phyloP scores from a whole-genome alignment of 2,888 invertebrate genomes.

The Scaptomyza caliginosa region DNA sequence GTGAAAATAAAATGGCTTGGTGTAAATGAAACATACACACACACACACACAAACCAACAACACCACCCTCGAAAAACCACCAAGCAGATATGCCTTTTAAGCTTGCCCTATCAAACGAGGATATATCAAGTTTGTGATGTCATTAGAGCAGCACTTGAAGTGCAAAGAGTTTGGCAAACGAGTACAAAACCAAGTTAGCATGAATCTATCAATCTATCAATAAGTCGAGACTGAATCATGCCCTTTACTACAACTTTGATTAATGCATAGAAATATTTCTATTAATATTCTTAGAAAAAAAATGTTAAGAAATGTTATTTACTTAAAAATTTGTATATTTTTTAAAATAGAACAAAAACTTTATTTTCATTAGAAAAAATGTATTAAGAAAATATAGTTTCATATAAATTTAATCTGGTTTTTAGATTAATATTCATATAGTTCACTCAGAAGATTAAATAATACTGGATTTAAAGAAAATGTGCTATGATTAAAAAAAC shows the following conservation, averaged over 20 bases:
- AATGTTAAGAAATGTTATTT: no score
- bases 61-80: conserved; percentile 1
- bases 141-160: conserved; percentile 38
- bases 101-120: conserved; percentile 37
- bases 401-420: no score
- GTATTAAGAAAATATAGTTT: no score
- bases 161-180: conserved; percentile 2
- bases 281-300: background rate
- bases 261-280: background rate
- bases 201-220: no score
- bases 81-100: conserved; percentile 18
- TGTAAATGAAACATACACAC: conserved; percentile 57
- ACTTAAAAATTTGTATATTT: no score
- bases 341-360: no score
- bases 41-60: conserved; percentile 20
- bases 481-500: no score
- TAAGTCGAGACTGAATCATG: background rate
- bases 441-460: no score
- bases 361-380: no score
- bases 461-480: no score
- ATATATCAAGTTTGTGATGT: conserved; percentile 51
- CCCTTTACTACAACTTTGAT: no score
- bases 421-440: no score
- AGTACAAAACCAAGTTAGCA: conserved; percentile 1
- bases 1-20: conserved; percentile 53